Evolutionary conservation across 2,797 vertebrate genomes (phyloP).

Genomic region (Gobionotothen gibberifrons): DNA sequence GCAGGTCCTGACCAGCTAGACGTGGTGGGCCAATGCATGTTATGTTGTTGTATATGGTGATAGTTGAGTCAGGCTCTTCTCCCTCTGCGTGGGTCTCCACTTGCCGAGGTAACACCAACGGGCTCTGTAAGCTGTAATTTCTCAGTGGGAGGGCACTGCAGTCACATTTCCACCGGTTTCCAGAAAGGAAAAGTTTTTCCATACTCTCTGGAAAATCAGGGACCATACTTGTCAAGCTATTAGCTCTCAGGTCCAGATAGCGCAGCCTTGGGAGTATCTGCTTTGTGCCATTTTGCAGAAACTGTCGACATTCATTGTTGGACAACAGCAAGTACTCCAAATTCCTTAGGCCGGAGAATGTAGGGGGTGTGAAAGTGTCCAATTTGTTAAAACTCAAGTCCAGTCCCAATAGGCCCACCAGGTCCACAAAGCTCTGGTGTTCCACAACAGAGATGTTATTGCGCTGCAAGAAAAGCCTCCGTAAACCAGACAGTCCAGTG

Average conservation of each 20-base stretch:
- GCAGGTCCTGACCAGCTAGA: constrained; percentile 88
- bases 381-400: constrained; percentile 92
- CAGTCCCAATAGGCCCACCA: constrained; percentile 89
- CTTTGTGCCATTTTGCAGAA: constrained; percentile 80
- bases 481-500: constrained; percentile 87
- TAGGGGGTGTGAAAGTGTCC: constrained; percentile 80
- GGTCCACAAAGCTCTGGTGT: constrained; percentile 87
- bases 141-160: constrained; percentile 87
- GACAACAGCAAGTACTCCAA: constrained; percentile 93
- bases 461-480: constrained; percentile 91
- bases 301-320: constrained; percentile 86
- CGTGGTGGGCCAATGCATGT: constrained; percentile 88
- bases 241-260: constrained; percentile 90
- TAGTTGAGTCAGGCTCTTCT: constrained; percentile 85
- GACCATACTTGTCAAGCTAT: constrained; percentile 84
- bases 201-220: constrained; percentile 80
- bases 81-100: constrained; percentile 88
- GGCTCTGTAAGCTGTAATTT: constrained; percentile 87
- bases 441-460: constrained; percentile 89
- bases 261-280: constrained; percentile 85
- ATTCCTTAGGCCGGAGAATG: constrained; percentile 89
- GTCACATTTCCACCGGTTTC: constrained; percentile 93
- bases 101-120: constrained; percentile 85
- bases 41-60: constrained; percentile 93
- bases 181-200: constrained; percentile 92